Evolutionary conservation across 2,113 vertebrate genomes (phyloP), one percentile per base, ranked within the genome.

Genomic region (Paramormyrops kingsleyae): DNA sequence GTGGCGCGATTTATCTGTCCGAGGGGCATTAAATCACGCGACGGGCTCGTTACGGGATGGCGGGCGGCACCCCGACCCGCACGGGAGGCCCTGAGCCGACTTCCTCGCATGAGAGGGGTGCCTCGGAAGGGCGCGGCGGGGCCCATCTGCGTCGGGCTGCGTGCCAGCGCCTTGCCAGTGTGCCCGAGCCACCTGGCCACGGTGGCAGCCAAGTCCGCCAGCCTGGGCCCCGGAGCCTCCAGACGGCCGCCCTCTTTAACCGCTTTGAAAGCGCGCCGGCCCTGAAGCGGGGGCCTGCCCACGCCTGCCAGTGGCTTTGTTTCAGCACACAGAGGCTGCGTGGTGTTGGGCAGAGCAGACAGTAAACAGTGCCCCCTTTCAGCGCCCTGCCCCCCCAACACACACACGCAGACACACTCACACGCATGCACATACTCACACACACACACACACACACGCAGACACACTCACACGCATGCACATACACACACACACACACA

Each of bases 101-200:
- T 90, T 86, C 90, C 70, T 83, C 8, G 47, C 94, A 95, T 95
- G 92, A 95, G 96, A 95, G 94, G 94, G 94, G 94, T 95, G 95
- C 95, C 95, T 96, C 94, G 95, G 44, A 96, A 96, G 96, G 95
- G 95, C 95, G 96, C 95, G 83, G 95, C 96, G 90, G 96, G 96
- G 42, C 83, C 98, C 97, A 98, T 98, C 97, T 98, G 97, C 95
- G 97, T 97, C 95, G 96, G 97, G 97, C 96, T 95, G 92, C 86
- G 94, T 96, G 97, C 97, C 97, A 98, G 97, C 95, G 96, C 96
- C 96, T 97, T 97, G 96, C 97, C 97, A 97, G 97, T 97, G 96
- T 97, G 96, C 97, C 96, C 96, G 96, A 96, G 95, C 97, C 97
- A 98, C 97, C 97, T 98, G 97, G 97, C 96, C 96, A 90, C 91